Evolutionary conservation across 2,113 vertebrate genomes (phyloP), one percentile per base, ranked within the genome.

Genomic region (Ptilorrhoa leucosticta): DNA sequence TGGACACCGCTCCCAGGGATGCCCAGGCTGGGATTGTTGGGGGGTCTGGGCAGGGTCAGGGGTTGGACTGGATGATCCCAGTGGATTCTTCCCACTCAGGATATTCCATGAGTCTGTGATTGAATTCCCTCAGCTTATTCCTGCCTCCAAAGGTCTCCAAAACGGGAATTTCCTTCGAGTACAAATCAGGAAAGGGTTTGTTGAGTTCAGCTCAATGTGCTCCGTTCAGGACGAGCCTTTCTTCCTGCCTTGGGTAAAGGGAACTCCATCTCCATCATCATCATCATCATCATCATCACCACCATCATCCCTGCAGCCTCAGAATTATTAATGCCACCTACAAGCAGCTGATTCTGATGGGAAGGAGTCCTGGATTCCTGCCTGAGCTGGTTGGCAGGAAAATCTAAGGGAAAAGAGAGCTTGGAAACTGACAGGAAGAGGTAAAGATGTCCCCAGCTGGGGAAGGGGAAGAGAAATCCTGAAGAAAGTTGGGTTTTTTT

Each of bases 181-280:
- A 22, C 7, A 22, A 24, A 47, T n/a, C 6, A 64, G 4, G 26
- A 26, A 64, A 77, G 31, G 22, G 27, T 65, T 86, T 61, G 33
- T 12, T 61, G 40, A 53, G 45, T 23, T 48, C 0, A 64, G 45
- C 14, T 87, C 68, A 42, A 16, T 1, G 3, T 26, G 33, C 26
- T 61, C 23, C 0, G 0, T 11, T 70, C 18, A 54, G 56, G 54
- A 56, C 0, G 1, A 53, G 35, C 35, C 8, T 63, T 84, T 57
- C 51, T 60, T 56, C 53, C 47, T 50, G 51, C 61, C 42, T 61
- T 20, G 51, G 23, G 22, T 20, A 22, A 24, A 69, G 17, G 50
- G 33, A 78, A 39, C 22, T 78, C 50, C 17, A 17, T 30, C 68
- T 6, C 40, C 69, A 33, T 6, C 82, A 45, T 28, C 68, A 11